A percentile compares a stretch with the other conserved stretches of the same genome.
phyloP scores from a whole-genome alignment of 2,888 invertebrate genomes.

The Macrophya annulata region DNA sequence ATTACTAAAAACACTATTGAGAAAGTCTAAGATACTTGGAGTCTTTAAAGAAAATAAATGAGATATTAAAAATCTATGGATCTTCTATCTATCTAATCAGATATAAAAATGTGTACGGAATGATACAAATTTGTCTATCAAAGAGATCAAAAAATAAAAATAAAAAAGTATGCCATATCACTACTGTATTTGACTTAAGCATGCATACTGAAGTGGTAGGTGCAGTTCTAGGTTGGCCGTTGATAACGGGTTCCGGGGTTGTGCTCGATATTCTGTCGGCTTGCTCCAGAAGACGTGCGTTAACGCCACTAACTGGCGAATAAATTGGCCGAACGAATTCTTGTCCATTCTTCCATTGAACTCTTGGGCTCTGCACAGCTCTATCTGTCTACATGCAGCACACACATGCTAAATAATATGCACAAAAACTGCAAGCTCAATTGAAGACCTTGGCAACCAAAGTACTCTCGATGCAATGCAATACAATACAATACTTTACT shows the following conservation, averaged over 20 bases:
- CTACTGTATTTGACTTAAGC: conserved; percentile 65
- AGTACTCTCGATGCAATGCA: background rate
- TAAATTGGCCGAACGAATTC: conserved; percentile 75
- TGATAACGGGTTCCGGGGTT: conserved; percentile 74
- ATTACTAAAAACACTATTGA: background rate
- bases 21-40: background rate
- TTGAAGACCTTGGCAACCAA: conserved; percentile 45
- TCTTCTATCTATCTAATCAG: background rate
- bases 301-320: conserved; percentile 74
- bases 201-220: conserved; percentile 77
- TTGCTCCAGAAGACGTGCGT: conserved; percentile 75
- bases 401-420: conserved; percentile 75
- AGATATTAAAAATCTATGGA: background rate
- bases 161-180: conserved; percentile 31
- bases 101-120: background rate
- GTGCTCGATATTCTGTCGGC: conserved; percentile 75
- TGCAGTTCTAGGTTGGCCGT: conserved; percentile 71
- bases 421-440: conserved; percentile 50
- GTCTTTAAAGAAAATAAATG: background rate
- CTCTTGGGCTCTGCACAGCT: conserved; percentile 71
- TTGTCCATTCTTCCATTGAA: conserved; percentile 77
- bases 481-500: too few species aligned
- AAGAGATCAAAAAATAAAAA: background rate
- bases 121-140: conserved; percentile 7
- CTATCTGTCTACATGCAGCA: conserved; percentile 78